These are phyloP conservation scores for Crotalus helleri DNA, from an alignment of 2,113 vertebrate species.

Conservation along the genomic window DNA sequence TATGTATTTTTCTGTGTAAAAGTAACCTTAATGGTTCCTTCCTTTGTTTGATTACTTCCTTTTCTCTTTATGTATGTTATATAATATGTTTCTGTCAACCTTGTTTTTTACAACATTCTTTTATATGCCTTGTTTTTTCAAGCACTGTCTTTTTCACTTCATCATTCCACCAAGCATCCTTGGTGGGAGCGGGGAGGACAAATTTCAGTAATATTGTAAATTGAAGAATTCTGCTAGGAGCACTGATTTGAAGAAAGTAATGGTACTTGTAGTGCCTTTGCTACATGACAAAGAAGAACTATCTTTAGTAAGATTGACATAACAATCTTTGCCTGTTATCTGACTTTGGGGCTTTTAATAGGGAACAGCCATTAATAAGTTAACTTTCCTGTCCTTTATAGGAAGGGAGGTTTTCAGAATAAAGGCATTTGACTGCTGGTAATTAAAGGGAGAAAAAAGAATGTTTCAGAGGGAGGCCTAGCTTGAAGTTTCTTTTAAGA, in stretches of 20 bases:
- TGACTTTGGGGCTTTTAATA: not conserved
- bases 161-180: not conserved
- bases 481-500: too few relatives aligned
- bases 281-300: not conserved
- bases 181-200: not conserved
- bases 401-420: not conserved
- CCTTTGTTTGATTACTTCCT: not conserved
- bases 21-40: not conserved
- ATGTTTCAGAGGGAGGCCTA: too few relatives aligned
- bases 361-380: not conserved
- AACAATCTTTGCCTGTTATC: not conserved
- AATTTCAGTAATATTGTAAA: not conserved
- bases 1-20: not conserved
- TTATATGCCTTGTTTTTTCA: not conserved
- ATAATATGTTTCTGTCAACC: not conserved
- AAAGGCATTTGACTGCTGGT: not conserved
- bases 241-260: not conserved
- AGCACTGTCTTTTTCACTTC: not conserved
- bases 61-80: not conserved
- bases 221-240: not conserved
- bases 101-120: not conserved
- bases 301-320: not conserved
- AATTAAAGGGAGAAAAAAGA: too few relatives aligned
- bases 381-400: not conserved
- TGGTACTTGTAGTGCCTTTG: not conserved